Conservation (phyloP, 2,888 invertebrate species). For the Spisula subtruncata region DNA sequence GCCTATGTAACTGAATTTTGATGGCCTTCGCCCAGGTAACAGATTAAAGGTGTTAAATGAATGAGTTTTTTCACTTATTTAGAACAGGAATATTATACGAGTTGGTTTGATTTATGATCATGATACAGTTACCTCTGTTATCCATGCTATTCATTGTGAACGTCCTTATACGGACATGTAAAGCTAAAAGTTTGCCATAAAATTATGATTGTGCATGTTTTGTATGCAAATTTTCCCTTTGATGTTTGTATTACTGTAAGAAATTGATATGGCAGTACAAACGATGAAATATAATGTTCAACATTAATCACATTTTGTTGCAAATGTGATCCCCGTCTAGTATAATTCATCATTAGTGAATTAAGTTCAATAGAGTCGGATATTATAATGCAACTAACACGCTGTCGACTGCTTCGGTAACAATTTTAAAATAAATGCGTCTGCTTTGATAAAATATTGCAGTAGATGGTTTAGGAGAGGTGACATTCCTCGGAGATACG, state of each 20-base stretch:
- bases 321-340: not conserved
- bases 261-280: conserved; percentile 44
- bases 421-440: conserved; percentile 5
- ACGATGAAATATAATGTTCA: conserved; percentile 1
- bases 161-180: not conserved
- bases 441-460: conserved; percentile 14
- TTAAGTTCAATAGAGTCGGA: not conserved
- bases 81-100: not conserved
- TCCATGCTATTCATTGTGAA: not conserved
- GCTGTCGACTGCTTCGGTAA: not conserved
- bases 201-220: conserved; percentile 40
- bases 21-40: not conserved
- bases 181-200: conserved; percentile 27
- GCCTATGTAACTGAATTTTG: too few species aligned
- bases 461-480: not conserved
- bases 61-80: conserved; percentile 28
- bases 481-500: not conserved
- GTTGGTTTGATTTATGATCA: conserved; percentile 1
- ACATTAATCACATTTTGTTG: conserved; percentile 26
- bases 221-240: conserved; percentile 51
- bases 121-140: not conserved
- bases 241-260: conserved; percentile 33
- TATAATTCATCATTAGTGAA: not conserved
- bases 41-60: conserved; percentile 2
- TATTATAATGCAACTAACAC: conserved; percentile 1